Evolutionary conservation across 2,797 vertebrate species (phyloP).

Genomic region (Anableps anableps): DNA sequence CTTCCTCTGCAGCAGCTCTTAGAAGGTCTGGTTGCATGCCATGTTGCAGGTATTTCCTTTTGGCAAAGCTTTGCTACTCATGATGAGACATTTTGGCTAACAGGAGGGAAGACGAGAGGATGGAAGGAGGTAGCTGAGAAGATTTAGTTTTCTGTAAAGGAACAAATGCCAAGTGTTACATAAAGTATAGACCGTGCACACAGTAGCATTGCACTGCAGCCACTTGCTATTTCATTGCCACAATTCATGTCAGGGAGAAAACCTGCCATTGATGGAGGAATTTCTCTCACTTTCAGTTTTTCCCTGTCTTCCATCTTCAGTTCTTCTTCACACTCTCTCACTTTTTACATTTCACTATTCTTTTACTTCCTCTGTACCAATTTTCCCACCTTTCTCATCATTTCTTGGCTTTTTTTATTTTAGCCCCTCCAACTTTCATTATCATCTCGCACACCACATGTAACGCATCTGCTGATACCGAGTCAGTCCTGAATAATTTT

Average conservation of each 20-base stretch:
- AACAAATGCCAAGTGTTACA: conserved; percentile 39
- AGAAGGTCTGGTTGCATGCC: conserved; percentile 49
- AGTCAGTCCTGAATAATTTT: conserved; percentile 18
- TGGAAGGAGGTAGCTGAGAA: conserved; percentile 43
- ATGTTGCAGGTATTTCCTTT: conserved; percentile 67
- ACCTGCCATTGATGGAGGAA: conserved; percentile 33
- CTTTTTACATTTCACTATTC: conserved; percentile 24
- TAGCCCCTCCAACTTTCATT: conserved; percentile 17
- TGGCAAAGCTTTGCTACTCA: conserved; percentile 53
- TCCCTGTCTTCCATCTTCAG: conserved; percentile 36
- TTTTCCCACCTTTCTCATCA: not conserved
- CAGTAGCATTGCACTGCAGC: conserved; percentile 25
- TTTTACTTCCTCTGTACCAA: not conserved
- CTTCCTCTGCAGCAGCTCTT: conserved; percentile 31
- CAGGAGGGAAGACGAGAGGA: conserved; percentile 48
- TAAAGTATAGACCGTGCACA: conserved; percentile 30
- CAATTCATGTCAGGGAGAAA: conserved; percentile 54
- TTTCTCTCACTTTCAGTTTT: conserved; percentile 27
- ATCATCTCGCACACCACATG: conserved; percentile 6
- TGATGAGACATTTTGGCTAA: conserved; percentile 57
- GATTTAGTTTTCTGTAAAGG: conserved; percentile 32
- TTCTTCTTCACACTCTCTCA: conserved; percentile 20
- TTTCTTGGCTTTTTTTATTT: not conserved
- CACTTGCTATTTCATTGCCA: conserved; percentile 13
- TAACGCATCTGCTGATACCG: conserved; percentile 30